These are phyloP conservation scores for Adelphocoris suturalis DNA, from an alignment of 2,888 invertebrate species.

Conservation along the genomic window DNA sequence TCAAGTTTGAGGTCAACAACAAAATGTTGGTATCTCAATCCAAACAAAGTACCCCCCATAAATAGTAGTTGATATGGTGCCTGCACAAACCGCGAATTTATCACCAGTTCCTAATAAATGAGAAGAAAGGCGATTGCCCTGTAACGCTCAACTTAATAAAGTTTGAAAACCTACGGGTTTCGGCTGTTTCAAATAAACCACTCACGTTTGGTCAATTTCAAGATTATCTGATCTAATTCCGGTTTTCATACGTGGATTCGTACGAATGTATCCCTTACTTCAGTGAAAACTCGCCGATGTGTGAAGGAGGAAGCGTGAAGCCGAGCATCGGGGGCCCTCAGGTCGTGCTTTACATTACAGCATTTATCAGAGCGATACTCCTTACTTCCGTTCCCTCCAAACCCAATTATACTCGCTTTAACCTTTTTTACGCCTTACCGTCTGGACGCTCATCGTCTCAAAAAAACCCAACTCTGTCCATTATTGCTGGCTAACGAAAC, in stretches of 20 bases:
- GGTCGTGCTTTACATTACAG: slow-evolving; percentile 20
- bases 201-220: no score
- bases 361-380: slow-evolving; percentile 32
- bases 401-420: background rate
- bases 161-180: no score
- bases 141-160: no score
- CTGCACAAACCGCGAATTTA: no score
- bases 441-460: background rate
- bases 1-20: no score
- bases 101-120: no score
- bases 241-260: background rate
- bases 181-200: no score
- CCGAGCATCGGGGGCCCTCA: slow-evolving; percentile 22
- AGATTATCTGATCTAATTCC: background rate
- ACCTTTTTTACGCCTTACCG: background rate
- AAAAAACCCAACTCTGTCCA: background rate
- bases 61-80: no score
- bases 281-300: slow-evolving; percentile 9
- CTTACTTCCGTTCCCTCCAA: background rate
- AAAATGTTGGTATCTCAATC: no score
- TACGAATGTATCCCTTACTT: background rate
- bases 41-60: no score
- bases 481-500: background rate
- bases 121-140: no score
- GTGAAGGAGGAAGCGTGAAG: slow-evolving; percentile 14